Percentiles rank a stretch among this genome's conserved stretches.
These are phyloP conservation scores for Nannospalax galili DNA, from an alignment of 2,113 vertebrate species.

Conservation along the genomic window DNA sequence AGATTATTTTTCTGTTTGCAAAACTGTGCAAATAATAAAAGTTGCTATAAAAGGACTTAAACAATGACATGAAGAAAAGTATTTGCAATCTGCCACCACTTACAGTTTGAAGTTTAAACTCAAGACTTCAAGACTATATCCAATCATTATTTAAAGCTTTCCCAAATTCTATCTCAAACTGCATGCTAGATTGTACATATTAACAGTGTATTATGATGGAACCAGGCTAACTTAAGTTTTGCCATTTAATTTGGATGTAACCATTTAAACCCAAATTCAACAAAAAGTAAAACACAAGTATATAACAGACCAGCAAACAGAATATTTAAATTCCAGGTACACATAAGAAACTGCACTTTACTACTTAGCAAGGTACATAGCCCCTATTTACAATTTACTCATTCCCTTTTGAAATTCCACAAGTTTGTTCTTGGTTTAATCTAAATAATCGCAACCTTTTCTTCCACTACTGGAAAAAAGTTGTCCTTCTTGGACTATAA, in stretches of 20 bases:
- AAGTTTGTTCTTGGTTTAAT: constrained; percentile 1
- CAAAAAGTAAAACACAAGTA: constrained; percentile 36
- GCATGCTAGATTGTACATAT: background rate
- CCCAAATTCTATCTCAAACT: background rate
- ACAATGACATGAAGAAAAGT: constrained; percentile 34
- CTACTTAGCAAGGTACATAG: constrained; percentile 1
- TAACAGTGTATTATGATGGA: background rate
- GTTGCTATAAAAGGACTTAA: background rate
- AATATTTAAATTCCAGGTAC: constrained; percentile 8
- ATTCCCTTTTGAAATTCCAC: no score
- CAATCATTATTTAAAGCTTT: no score
- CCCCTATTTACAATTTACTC: no score
- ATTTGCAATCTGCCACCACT: constrained; percentile 37
- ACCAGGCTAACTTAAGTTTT: background rate
- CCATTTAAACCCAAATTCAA: constrained; percentile 31
- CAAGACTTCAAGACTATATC: background rate
- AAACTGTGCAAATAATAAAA: no score
- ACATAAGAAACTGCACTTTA: constrained; percentile 15
- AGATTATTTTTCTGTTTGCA: background rate
- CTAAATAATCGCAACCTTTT: background rate
- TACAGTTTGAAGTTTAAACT: constrained; percentile 47
- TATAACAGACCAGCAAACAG: constrained; percentile 27
- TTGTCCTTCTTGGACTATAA: background rate
- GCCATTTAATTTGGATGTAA: constrained; percentile 45
- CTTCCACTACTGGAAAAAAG: background rate